These are phyloP conservation scores for Caenorhabditis virilis DNA, from an alignment of 2,888 invertebrate species.

Conservation along the genomic window DNA sequence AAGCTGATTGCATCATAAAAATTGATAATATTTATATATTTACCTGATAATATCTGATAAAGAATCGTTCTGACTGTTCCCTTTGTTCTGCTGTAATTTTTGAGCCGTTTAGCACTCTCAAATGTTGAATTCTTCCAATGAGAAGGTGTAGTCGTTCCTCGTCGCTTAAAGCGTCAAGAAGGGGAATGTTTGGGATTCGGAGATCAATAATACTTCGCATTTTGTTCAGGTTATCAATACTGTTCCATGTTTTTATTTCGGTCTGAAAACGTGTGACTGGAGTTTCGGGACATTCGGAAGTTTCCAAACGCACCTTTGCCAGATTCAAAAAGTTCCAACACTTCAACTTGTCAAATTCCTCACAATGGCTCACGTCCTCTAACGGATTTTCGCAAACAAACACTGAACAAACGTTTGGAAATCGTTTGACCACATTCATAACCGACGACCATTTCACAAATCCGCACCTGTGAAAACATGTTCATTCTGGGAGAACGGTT, in stretches of 20 bases:
- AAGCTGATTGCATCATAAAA: slow-evolving; percentile 3
- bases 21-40: neutral
- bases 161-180: slow-evolving; percentile 69
- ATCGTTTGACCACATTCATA: slow-evolving; percentile 42
- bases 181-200: slow-evolving; percentile 79
- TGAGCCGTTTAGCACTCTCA: slow-evolving; percentile 70
- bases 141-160: slow-evolving; percentile 56
- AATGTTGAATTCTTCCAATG: slow-evolving; percentile 55
- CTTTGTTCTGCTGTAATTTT: slow-evolving; percentile 66
- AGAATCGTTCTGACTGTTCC: slow-evolving; percentile 70
- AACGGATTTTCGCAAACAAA: slow-evolving; percentile 74
- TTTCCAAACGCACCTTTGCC: too few relatives aligned
- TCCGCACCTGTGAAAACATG: slow-evolving; percentile 43
- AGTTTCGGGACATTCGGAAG: too few relatives aligned
- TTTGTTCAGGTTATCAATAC: slow-evolving; percentile 85
- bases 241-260: slow-evolving; percentile 43
- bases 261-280: slow-evolving; percentile 34
- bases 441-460: slow-evolving; percentile 47
- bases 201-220: slow-evolving; percentile 85
- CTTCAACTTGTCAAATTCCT: slow-evolving; percentile 27
- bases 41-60: slow-evolving; percentile 69
- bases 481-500: too few relatives aligned
- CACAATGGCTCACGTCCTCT: slow-evolving; percentile 37
- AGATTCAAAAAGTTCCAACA: slow-evolving; percentile 40
- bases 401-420: slow-evolving; percentile 69